phyloP scores from a whole-genome alignment of 2,888 invertebrate species.

The Antitype chi region DNA sequence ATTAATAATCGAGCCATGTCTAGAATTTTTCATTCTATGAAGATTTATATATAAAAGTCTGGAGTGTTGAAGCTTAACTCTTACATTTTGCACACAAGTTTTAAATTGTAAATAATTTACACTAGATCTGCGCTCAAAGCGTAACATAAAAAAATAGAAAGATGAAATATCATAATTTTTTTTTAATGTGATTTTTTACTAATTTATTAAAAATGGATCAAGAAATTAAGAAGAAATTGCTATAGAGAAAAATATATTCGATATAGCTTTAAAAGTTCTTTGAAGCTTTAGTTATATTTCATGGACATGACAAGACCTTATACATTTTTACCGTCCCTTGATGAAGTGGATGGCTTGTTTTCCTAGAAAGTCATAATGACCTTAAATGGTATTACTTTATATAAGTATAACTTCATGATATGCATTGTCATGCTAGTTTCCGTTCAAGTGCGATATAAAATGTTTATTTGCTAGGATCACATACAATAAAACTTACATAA shows the following conservation, averaged over 20 bases:
- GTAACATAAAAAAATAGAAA: no score
- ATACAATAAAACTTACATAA: neutral
- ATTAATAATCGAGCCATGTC: conserved; percentile 55
- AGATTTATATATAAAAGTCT: conserved; percentile 44
- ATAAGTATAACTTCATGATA: conserved; percentile 3
- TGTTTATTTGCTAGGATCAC: neutral
- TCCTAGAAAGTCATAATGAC: conserved; percentile 9
- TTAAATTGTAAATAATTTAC: neutral
- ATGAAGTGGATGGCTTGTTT: conserved; percentile 22
- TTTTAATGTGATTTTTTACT: no score
- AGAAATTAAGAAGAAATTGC: neutral
- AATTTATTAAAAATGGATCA: no score
- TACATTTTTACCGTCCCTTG: neutral
- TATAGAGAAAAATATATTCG: neutral
- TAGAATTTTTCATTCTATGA: conserved; percentile 26
- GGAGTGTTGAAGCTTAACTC: neutral
- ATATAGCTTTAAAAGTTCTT: neutral
- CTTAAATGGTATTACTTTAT: conserved; percentile 3
- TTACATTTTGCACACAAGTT: neutral
- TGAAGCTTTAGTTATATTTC: neutral
- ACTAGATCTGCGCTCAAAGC: no score
- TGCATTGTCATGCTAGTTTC: conserved; percentile 2
- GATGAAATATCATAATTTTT: neutral
- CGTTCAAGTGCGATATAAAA: neutral
- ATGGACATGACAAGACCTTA: neutral